These are phyloP conservation scores for Neoascia interrupta DNA, from an alignment of 2,888 invertebrate genomes.

Conservation along the genomic window DNA sequence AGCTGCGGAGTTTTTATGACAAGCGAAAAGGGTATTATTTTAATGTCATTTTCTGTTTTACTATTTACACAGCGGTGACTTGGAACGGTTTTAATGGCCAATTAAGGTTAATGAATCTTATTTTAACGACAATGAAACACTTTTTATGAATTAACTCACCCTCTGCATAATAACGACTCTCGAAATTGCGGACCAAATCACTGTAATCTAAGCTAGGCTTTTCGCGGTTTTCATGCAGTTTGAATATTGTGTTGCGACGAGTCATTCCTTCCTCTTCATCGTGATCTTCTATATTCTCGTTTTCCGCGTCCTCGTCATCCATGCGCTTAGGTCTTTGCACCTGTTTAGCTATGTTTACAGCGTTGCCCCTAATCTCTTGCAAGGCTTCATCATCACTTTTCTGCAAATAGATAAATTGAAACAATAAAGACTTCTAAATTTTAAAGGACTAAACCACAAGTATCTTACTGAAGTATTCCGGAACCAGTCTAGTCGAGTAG, in stretches of 20 bases:
- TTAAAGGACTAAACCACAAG: too few relatives aligned
- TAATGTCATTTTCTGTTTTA: too few relatives aligned
- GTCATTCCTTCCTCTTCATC: constrained; percentile 71
- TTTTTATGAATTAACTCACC: too few relatives aligned
- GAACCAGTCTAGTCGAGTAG: constrained; percentile 82
- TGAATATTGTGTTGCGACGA: constrained; percentile 77
- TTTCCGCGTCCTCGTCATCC: constrained; percentile 75
- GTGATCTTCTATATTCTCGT: constrained; percentile 51
- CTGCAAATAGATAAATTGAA: not conserved
- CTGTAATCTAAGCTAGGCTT: constrained; percentile 75
- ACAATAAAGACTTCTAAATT: not conserved
- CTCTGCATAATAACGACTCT: constrained; percentile 75
- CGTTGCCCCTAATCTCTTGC: constrained; percentile 82
- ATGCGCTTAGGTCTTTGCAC: constrained; percentile 80
- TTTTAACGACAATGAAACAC: too few relatives aligned
- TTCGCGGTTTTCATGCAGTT: constrained; percentile 75
- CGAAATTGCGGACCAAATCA: constrained; percentile 78
- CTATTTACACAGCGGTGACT: too few relatives aligned
- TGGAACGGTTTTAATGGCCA: too few relatives aligned
- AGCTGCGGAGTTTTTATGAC: too few relatives aligned
- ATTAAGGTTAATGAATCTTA: too few relatives aligned
- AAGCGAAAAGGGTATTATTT: too few relatives aligned
- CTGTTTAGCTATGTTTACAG: constrained; percentile 83
- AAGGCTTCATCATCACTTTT: constrained; percentile 77
- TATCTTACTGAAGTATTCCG: constrained; percentile 73